Evolutionary conservation across 2,113 vertebrate genomes (phyloP).

Genomic region (Malurus cyaneus): DNA sequence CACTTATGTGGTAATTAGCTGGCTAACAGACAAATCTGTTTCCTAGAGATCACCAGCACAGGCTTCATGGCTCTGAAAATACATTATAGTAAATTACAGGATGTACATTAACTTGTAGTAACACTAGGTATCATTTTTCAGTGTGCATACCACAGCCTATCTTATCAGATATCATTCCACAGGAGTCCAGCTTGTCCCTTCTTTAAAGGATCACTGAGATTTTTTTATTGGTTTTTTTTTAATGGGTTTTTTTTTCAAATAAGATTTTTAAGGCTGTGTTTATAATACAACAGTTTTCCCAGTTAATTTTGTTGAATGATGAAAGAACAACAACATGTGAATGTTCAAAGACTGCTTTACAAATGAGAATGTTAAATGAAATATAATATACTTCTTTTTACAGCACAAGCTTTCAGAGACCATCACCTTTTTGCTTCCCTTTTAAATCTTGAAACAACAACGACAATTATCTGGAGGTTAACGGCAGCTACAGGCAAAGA

Average conservation of each 20-base stretch:
- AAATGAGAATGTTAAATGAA: neutral
- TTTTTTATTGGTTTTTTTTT: neutral
- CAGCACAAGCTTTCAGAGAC: neutral
- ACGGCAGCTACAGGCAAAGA: slow-evolving; percentile 22
- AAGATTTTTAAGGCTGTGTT: neutral
- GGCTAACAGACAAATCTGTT: slow-evolving; percentile 20
- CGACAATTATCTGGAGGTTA: slow-evolving; percentile 20
- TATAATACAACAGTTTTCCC: neutral
- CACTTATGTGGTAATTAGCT: slow-evolving; percentile 22
- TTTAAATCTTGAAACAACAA: slow-evolving; percentile 17
- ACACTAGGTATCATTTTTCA: neutral
- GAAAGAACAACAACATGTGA: neutral
- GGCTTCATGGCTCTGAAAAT: slow-evolving; percentile 3
- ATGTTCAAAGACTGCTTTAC: neutral
- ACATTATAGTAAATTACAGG: neutral
- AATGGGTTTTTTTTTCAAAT: neutral
- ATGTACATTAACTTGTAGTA: neutral
- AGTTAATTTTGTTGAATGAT: neutral
- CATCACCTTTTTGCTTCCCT: neutral
- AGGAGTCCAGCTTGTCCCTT: neutral
- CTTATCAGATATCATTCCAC: neutral
- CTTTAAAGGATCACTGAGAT: neutral
- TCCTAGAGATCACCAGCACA: neutral
- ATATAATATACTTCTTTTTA: neutral
- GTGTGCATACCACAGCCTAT: neutral